Percentiles rank a stretch among this genome's conserved stretches.
Conservation (phyloP, 35 echinoderm and acorn worm species). For the Stichopus chloronotus region DNA sequence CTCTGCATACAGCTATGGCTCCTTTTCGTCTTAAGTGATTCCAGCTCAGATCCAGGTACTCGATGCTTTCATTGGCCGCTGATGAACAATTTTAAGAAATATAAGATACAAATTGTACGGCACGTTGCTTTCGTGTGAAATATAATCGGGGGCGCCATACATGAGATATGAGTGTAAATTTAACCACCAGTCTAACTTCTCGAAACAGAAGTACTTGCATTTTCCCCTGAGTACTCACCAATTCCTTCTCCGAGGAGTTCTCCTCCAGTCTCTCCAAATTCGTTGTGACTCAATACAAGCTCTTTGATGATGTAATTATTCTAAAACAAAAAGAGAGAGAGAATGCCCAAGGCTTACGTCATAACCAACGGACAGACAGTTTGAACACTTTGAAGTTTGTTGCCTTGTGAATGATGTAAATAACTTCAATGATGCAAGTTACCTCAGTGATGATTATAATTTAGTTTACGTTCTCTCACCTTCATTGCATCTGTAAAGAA, state of each 20-base stretch:
- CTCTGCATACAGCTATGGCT: slow-evolving; percentile 92
- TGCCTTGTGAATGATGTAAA: background rate
- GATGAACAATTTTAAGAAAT: background rate
- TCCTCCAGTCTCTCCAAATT: slow-evolving; percentile 93
- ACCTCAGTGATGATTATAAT: too few species aligned
- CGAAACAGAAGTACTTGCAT: too few species aligned
- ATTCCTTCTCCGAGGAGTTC: slow-evolving; percentile 87
- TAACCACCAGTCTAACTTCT: too few species aligned
- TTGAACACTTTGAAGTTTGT: background rate
- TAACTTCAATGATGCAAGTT: background rate
- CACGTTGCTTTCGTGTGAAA: too few species aligned
- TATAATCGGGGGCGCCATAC: too few species aligned
- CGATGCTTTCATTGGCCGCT: slow-evolving; percentile 92
- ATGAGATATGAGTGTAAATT: too few species aligned
- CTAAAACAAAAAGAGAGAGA: slow-evolving; percentile 54
- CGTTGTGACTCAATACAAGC: slow-evolving; percentile 85
- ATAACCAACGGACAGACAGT: too few species aligned
- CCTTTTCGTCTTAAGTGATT: slow-evolving; percentile 92
- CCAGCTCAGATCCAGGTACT: slow-evolving; percentile 86
- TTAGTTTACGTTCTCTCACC: slow-evolving; percentile 43
- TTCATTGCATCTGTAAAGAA: slow-evolving; percentile 79
- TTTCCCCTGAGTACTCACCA: slow-evolving; percentile 58
- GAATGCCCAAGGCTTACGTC: too few species aligned
- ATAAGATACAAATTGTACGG: too few species aligned
- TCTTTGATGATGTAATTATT: slow-evolving; percentile 97